Evolutionary conservation across 2,888 invertebrate genomes (phyloP).

Genomic region (Suillia variegata): DNA sequence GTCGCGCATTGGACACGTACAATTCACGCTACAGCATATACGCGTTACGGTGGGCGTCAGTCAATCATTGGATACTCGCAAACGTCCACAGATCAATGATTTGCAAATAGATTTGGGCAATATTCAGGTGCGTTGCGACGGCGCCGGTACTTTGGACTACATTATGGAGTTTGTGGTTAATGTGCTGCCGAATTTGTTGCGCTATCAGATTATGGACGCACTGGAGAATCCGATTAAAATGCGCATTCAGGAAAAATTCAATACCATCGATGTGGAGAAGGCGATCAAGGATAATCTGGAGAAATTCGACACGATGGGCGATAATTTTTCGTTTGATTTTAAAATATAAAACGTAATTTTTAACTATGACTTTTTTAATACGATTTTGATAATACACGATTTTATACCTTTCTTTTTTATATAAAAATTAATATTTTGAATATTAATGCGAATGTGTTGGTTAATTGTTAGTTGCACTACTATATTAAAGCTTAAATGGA

Average conservation of each 20-base stretch:
- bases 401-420: no score
- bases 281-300: conserved; percentile 73
- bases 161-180: conserved; percentile 80
- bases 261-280: conserved; percentile 76
- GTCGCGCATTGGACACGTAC: conserved; percentile 73
- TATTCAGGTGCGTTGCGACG: conserved; percentile 81
- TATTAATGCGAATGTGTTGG: no score
- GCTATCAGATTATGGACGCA: conserved; percentile 87
- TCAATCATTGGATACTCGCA: conserved; percentile 78
- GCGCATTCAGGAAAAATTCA: conserved; percentile 71
- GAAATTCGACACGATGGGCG: conserved; percentile 65
- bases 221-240: conserved; percentile 78
- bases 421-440: no score
- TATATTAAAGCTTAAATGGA: no score
- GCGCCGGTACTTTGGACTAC: conserved; percentile 87
- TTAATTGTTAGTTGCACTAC: no score
- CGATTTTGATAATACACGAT: background rate
- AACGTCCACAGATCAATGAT: conserved; percentile 73
- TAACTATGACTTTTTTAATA: background rate
- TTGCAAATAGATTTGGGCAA: conserved; percentile 82
- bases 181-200: conserved; percentile 80
- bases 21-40: conserved; percentile 81
- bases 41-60: conserved; percentile 72
- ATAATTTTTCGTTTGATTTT: conserved; percentile 49
- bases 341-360: conserved; percentile 34